These are phyloP conservation scores for Periophthalmus magnuspinnatus DNA, from an alignment of 2,797 vertebrate species.

Conservation along the genomic window DNA sequence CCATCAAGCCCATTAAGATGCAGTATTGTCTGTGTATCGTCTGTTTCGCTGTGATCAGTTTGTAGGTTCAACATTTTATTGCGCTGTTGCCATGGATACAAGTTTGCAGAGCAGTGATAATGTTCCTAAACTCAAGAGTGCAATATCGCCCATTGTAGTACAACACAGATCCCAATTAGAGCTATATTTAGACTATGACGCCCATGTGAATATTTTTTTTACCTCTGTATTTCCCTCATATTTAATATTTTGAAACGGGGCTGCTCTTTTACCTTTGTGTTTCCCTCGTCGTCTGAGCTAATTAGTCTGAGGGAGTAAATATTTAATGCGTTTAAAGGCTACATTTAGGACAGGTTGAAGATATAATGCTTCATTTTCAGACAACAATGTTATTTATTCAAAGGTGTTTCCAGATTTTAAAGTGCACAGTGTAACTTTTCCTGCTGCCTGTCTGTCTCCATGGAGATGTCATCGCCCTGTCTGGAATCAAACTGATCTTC, in stretches of 20 bases:
- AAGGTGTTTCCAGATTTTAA: background rate
- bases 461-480: too few relatives aligned
- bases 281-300: background rate
- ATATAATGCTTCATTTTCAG: background rate
- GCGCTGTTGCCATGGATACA: background rate
- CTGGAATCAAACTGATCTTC: too few relatives aligned
- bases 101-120: background rate
- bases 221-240: too few relatives aligned
- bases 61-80: background rate
- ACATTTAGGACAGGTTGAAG: background rate
- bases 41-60: background rate
- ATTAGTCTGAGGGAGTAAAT: background rate
- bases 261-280: background rate
- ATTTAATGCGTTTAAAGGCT: too few relatives aligned
- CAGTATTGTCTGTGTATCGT: too few relatives aligned
- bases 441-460: too few relatives aligned
- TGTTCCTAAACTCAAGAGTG: background rate
- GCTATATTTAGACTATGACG: background rate
- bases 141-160: background rate
- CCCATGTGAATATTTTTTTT: too few relatives aligned
- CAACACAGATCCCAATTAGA: slow-evolving; percentile 1
- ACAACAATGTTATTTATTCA: background rate
- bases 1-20: background rate
- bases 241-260: background rate
- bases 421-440: too few relatives aligned